Base-by-base conservation (phyloP, 2,113 vertebrate genomes). In the Epinephelus moara region DNA sequence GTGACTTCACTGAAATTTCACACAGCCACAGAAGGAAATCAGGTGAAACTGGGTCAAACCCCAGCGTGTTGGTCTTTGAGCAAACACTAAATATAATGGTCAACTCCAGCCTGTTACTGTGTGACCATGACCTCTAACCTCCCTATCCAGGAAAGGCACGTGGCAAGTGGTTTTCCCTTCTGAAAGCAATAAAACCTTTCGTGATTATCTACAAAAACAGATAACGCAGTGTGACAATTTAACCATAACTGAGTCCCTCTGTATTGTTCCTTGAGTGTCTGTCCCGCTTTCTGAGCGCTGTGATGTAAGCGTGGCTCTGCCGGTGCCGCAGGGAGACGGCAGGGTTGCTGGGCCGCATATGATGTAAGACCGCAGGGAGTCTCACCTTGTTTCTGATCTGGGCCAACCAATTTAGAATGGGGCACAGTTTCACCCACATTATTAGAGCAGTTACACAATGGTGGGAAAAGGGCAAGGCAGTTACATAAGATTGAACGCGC, bases 301-400 rank as follows among this genome's bases (percentile, higher is more conserved):
- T 91, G 86, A 91, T 89, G 81, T 83, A 91, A 93, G 86, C 3
- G 37, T 9, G 37, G 75, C 72, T 73, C 57, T 50, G 42, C 3
- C 1, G 60, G 64, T 75, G 50, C 80, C 78, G 63, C 18, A 14
- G 87, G 84, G 87, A 70, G 78, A 42, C 23, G 27, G 59, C 33
- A 67, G 72, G 84, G 85, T 78, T 80, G 78, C 73, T 85, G 78
- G 91, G 85, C 18, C 88, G 60, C 45, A 0, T 61, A 40, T 94
- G 93, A 94, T 82, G 84, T 85, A 94, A 95, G 88, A 75, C 93
- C 84, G 0, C 75, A 55, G 94, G 94, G 94, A 94, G 89, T 89
- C 88, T 90, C 91, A 92, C 90, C 92, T 92, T 78, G 62, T 91
- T 94, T 91, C 81, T 77, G 87, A 94, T 91, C 89, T 92, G 91